Evolutionary conservation across 2,797 vertebrate genomes (phyloP).

Genomic region (Cottoperca gobio): DNA sequence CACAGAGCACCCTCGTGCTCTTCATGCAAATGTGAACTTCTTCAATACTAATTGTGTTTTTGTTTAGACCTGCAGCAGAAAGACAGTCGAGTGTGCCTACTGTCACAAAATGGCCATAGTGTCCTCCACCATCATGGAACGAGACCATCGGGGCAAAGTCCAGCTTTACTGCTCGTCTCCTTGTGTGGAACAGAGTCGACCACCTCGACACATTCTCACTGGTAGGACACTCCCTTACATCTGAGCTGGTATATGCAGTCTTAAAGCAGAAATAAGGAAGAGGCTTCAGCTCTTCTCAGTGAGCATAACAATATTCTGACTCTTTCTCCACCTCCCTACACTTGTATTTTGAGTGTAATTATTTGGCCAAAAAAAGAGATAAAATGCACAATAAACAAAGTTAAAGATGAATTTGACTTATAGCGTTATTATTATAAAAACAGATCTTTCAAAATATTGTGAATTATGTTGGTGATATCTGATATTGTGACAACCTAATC

Average conservation of each 20-base stretch:
- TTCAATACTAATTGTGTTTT: neutral
- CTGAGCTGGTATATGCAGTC: neutral
- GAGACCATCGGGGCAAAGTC: constrained; percentile 90
- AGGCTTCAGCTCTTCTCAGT: neutral
- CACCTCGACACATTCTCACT: constrained; percentile 71
- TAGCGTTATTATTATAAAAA: too few species aligned
- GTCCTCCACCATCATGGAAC: constrained; percentile 92
- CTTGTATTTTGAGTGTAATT: too few species aligned
- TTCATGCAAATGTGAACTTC: neutral
- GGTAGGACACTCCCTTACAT: constrained; percentile 59
- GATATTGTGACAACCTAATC: too few species aligned
- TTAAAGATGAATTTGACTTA: too few species aligned
- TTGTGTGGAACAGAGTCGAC: constrained; percentile 89
- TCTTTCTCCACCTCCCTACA: too few species aligned
- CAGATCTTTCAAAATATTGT: too few species aligned
- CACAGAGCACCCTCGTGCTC: accelerated
- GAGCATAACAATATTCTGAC: neutral
- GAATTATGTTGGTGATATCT: too few species aligned
- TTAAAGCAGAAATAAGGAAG: too few species aligned
- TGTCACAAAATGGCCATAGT: constrained; percentile 90
- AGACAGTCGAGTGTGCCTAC: constrained; percentile 90
- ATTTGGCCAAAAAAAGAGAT: too few species aligned
- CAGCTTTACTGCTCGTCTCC: constrained; percentile 94
- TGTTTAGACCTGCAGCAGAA: constrained; percentile 89
- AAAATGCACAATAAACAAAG: too few species aligned